Base-by-base conservation (phyloP, 2,113 vertebrate genomes). In the Podarcis cretensis region DNA sequence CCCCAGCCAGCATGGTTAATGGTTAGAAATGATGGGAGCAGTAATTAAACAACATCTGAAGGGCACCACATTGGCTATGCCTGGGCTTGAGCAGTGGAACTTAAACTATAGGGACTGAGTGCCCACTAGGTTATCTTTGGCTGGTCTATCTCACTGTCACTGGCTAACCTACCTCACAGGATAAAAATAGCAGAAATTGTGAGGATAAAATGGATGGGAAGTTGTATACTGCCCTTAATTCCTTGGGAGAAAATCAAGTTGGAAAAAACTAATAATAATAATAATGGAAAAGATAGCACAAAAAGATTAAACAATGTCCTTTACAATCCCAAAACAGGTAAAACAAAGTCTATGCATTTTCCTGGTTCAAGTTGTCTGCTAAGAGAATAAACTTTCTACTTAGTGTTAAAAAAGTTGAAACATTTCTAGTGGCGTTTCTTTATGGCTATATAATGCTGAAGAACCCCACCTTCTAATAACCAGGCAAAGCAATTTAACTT, bases 361-460 rank as follows among this genome's bases (percentile, higher is more conserved):
- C 6, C 0, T 0, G 7, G 25, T 83, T 30, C 69, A 73, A 87
- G 92, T 0, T 48, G 35, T 2, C 86, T 87, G 65, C 76, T 73
- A 48, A 16, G 54, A 66, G 83, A 21, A 0, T 0, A 73, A 83
- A 78, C 30, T 77, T 57, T 78, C 76, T 4, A 65, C 65, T 9
- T 57, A 7, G 4, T 54, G 48, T 66, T 66, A n/a, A 0, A 0
- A 77, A 40, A 69, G 2, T 0, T 8, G 75, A 0, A 71, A 0
- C 3, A 78, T 54, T 32, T 80, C 0, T 18, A 32, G n/a, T 16
- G 0, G 16, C 0, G 3, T 20, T 32, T 32, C 84, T 2, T 0
- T 9, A 1, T 3, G 59, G 20, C 66, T 48, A 32, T 37, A 1
- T 30, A 48, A 16, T 3, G 0, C 23, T 80, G 1, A 6, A 0